Evolutionary conservation across 92 coral and sea anemone species (phyloP).

Genomic region (Actinostola sp.): DNA sequence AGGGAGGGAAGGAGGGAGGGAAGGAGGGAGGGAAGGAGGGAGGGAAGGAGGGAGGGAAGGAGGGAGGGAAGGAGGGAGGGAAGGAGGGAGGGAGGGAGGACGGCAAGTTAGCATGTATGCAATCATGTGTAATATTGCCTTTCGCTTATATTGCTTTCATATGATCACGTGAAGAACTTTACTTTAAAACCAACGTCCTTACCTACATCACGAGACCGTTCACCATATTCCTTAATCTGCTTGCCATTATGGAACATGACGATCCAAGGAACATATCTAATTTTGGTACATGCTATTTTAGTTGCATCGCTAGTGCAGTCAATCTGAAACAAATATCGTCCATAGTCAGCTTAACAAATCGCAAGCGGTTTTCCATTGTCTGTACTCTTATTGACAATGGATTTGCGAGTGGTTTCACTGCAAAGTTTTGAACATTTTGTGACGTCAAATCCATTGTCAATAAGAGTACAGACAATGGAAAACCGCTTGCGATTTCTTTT

Average conservation of each 20-base stretch:
- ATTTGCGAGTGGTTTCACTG: no score
- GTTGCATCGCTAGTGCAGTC: slow-evolving; percentile 24
- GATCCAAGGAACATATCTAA: slow-evolving; percentile 30
- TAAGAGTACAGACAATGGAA: no score
- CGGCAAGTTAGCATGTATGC: no score
- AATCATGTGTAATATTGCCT: no score
- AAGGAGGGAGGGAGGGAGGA: not conserved
- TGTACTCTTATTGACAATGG: no score
- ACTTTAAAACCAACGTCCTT: not conserved
- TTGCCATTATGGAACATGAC: slow-evolving; percentile 12
- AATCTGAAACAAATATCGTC: slow-evolving; percentile 11
- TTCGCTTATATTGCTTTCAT: no score
- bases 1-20: slow-evolving; percentile 7
- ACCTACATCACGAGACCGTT: slow-evolving; percentile 18
- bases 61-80: slow-evolving; percentile 4
- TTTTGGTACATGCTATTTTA: slow-evolving; percentile 21
- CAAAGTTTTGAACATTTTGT: no score
- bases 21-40: slow-evolving; percentile 1
- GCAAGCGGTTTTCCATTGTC: no score
- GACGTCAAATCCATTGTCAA: no score
- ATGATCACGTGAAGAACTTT: not conserved
- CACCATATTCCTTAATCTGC: slow-evolving; percentile 6
- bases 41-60: not conserved
- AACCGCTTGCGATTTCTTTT: no score
- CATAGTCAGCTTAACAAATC: no score